phyloP scores from a whole-genome alignment of 2,797 vertebrate species.

The Cyclopterus lumpus region DNA sequence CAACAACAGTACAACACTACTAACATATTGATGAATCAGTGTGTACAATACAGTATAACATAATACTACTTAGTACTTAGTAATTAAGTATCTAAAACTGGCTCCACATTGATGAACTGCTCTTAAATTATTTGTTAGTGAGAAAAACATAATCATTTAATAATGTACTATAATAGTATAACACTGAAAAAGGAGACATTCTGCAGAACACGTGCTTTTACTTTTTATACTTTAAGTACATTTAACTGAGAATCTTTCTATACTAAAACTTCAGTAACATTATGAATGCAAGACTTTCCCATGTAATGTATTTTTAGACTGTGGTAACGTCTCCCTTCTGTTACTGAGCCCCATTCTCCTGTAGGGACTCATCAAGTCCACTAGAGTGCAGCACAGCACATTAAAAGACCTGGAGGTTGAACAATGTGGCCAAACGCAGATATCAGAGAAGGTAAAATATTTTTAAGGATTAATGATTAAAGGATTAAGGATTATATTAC shows the following conservation, averaged over 20 bases:
- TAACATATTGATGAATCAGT: neutral
- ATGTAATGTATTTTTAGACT: neutral
- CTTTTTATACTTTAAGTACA: neutral
- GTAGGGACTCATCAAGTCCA: slow-evolving; percentile 14
- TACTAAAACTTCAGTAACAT: neutral
- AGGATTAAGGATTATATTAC: too few relatives aligned
- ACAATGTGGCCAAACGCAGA: neutral
- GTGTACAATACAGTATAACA: neutral
- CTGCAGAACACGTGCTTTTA: neutral
- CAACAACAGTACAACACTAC: neutral
- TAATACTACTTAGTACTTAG: too few relatives aligned
- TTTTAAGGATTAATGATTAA: neutral
- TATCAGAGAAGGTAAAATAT: neutral
- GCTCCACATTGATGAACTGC: too few relatives aligned
- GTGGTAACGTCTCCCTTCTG: neutral
- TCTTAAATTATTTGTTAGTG: too few relatives aligned
- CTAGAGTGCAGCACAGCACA: slow-evolving; percentile 39
- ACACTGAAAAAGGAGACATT: too few relatives aligned
- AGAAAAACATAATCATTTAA: too few relatives aligned
- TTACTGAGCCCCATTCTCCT: neutral
- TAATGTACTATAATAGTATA: too few relatives aligned
- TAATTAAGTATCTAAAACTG: too few relatives aligned
- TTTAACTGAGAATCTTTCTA: neutral
- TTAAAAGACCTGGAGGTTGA: neutral
- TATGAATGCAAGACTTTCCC: neutral